Evolutionary conservation across 2,888 invertebrate genomes (phyloP).

Genomic region (Fissipunctia ypsillon): DNA sequence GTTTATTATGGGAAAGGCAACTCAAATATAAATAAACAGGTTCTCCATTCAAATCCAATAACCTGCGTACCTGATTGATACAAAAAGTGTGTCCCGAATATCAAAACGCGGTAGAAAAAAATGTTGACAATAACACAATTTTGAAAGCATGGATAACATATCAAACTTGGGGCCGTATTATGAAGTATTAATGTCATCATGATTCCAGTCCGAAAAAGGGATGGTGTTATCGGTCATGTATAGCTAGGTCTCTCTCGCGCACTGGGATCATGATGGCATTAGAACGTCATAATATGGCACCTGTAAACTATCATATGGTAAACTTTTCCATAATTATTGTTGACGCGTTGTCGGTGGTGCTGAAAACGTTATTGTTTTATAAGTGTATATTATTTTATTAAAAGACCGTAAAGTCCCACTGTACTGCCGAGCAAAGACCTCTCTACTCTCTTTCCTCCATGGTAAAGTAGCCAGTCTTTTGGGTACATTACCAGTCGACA

Average conservation of each 20-base stretch:
- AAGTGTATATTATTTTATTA: not conserved
- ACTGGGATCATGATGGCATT: too few species aligned
- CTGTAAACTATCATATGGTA: not conserved
- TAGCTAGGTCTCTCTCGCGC: too few species aligned
- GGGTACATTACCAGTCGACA: not conserved
- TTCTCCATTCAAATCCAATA: not conserved
- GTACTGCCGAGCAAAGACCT: not conserved
- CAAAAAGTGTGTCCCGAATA: not conserved
- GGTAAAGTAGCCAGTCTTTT: too few species aligned
- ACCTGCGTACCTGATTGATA: not conserved
- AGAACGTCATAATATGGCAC: too few species aligned
- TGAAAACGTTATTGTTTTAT: not conserved
- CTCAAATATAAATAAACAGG: not conserved
- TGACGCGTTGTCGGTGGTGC: not conserved
- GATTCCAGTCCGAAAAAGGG: too few species aligned
- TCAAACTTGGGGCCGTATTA: too few species aligned
- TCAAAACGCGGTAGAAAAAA: not conserved
- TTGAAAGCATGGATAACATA: too few species aligned
- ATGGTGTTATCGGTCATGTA: too few species aligned
- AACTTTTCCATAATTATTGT: not conserved
- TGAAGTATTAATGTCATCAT: too few species aligned
- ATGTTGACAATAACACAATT: not conserved
- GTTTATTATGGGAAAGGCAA: not conserved
- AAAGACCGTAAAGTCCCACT: not conserved
- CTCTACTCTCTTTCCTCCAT: not conserved